Base-by-base conservation (phyloP, 2,888 invertebrate species). In the Salticus scenicus region DNA sequence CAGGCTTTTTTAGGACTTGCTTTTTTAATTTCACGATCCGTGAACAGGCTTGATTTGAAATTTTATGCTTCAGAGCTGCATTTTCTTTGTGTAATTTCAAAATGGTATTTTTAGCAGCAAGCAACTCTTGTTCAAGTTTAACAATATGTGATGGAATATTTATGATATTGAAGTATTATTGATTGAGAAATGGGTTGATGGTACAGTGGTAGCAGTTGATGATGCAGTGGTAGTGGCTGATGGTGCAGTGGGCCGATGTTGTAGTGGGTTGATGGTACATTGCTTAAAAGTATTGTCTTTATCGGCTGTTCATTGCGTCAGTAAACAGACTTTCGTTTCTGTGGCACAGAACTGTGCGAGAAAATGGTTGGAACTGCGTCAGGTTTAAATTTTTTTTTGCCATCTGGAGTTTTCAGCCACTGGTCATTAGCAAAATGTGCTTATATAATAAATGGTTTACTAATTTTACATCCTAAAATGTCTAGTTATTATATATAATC, bases 391-490 rank as follows among this genome's bases (percentile, higher is more conserved):
- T 72, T 72, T 42, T 71, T 72, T 17, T 12, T 12, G n/a, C 71
- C 71, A 72, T 57, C 20, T 20, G 10, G 10, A 57, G 17, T 20
- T n/a, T 72, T 4, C n/a, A 8, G 17, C 71, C 71, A 72, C 14
- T 72, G 47, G 24, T 72, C 71, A 47, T 42, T 28, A 47, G 42
- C 71, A 72, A 72, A 72, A 51, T 72, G 71, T 14, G 42, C 42
- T 47, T 47, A 28, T 47, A 28, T 27, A 71, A 47, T 1, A 57
- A 57, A 20, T n/a, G 20, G 5, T 57, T 0, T 10, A 4, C 20
- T 20, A 57, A 37, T 37, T 37, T 37, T n/a, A n/a, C n/a, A n/a
- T n/a, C n/a, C n/a, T 47, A 47, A 47, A 47, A 1, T 47, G 1
- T 7, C 2, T 7, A 47, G 1, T 8, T 47, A n/a, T 4, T 1